Base-by-base conservation (phyloP, 2,888 invertebrate species). In the Galeruca laticollis region DNA sequence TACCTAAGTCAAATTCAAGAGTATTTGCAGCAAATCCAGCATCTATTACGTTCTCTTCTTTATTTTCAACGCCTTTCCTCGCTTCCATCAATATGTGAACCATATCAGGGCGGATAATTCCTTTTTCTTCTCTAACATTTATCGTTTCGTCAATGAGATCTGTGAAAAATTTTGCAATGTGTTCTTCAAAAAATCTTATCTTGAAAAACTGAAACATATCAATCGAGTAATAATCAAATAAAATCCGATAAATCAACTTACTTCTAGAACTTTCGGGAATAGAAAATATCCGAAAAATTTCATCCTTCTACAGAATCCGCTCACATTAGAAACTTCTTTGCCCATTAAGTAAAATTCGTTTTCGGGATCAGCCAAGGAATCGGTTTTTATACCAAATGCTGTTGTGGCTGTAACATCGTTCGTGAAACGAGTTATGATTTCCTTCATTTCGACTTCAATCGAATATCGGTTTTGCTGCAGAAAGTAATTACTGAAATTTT, bases 311-410 rank as follows among this genome's bases (percentile, higher is more conserved):
- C 60, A 59, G 15, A 60, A 60, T 18, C 52, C 40, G 10, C 47
- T 59, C 57, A 76, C 86, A 10, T 83, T 83, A 0, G 88, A 87
- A 8, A 86, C 79, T n/a, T 81, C 81, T 72, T 86, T 87, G 18
- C 89, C 89, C 84, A 86, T 87, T 31, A 77, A 60, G 73, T 87
- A 90, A 77, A 91, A 90, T 35, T 87, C 81, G 73, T 90, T 90
- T 0, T 88, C 78, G 5, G 80, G 83, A 0, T 90, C 85, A 6
- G 81, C 79, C 18, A 88, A 83, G 0, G 90, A 90, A 77, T 90
- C 86, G 2, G 89, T 86, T 74, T 75, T 62, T n/a, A 76, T 71
- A 20, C 76, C 76, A 72, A 76, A 76, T 15, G 76, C 75, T 15
- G 73, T 85, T 0, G 87, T 85, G 0, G 88, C 89, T 64, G 89